These are phyloP conservation scores for Heliconius nattereri DNA, from an alignment of 1,140 invertebrate genomes.

Conservation along the genomic window DNA sequence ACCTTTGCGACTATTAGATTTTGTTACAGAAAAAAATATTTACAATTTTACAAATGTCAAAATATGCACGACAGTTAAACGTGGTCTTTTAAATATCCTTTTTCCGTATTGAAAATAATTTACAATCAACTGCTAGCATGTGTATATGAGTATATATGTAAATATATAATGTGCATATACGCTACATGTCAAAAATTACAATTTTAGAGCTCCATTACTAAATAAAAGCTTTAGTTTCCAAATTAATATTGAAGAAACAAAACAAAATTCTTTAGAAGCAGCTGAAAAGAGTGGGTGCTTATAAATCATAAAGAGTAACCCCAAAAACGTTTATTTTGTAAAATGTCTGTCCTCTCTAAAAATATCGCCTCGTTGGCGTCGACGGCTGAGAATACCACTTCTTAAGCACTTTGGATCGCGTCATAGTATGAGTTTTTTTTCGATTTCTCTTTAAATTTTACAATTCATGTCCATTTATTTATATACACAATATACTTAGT, in stretches of 20 bases:
- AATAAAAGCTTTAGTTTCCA: neutral
- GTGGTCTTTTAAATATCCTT: too few relatives aligned
- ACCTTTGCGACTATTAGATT: constrained; percentile 26
- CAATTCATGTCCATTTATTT: constrained; percentile 15
- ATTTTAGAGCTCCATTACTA: neutral
- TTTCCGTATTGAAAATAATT: too few relatives aligned
- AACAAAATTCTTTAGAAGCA: neutral
- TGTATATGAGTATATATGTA: too few relatives aligned
- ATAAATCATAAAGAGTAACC: constrained; percentile 64
- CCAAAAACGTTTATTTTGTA: constrained; percentile 75
- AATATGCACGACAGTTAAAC: too few relatives aligned
- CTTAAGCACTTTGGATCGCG: constrained; percentile 50
- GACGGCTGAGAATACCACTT: constrained; percentile 66
- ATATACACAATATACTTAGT: neutral
- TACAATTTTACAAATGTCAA: neutral
- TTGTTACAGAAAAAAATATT: neutral
- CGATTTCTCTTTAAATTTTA: constrained; percentile 21
- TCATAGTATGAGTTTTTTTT: constrained; percentile 26
- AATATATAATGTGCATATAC: too few relatives aligned
- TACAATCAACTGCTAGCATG: too few relatives aligned
- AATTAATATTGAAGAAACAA: neutral
- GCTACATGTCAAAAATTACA: neutral
- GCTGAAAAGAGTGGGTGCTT: constrained; percentile 37
- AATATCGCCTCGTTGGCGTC: constrained; percentile 72
- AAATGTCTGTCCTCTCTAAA: constrained; percentile 76